A percentile compares a stretch with the other conserved stretches of the same genome.
These are phyloP conservation scores for Rhopalosiphum maidis DNA, from an alignment of 1,140 invertebrate genomes.

Conservation along the genomic window DNA sequence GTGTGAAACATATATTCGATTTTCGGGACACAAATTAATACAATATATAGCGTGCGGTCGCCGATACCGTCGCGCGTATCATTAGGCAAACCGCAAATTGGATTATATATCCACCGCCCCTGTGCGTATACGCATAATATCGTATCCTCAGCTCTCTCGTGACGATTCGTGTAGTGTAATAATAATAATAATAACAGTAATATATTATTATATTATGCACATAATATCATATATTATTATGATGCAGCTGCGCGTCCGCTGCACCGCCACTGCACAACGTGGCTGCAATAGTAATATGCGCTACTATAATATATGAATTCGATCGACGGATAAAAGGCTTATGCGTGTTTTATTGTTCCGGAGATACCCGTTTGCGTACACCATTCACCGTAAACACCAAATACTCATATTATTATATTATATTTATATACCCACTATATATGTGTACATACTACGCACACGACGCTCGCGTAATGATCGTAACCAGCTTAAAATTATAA, in stretches of 20 bases:
- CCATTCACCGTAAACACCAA: background rate
- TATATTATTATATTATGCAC: slow-evolving; percentile 14
- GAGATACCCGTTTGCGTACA: background rate
- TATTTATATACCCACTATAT: too few species aligned
- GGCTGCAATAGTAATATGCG: background rate
- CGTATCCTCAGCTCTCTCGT: background rate
- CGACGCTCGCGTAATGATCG: background rate
- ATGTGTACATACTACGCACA: background rate
- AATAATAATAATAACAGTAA: background rate
- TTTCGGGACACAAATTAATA: background rate
- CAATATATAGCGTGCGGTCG: background rate
- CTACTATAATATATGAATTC: background rate
- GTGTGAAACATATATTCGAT: background rate
- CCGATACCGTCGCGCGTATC: background rate
- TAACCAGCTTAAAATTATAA: slow-evolving; percentile 5
- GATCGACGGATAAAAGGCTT: slow-evolving; percentile 8
- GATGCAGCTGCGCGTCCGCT: background rate
- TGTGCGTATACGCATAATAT: background rate
- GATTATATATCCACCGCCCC: background rate
- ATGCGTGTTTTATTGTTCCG: slow-evolving; percentile 17
- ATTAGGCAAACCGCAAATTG: slow-evolving; percentile 34
- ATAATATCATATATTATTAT: slow-evolving; percentile 4
- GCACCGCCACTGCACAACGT: background rate
- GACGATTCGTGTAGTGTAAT: background rate
- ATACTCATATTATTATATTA: background rate